phyloP scores from a whole-genome alignment of 2,113 vertebrate species.

The Phylloscopus trochilus region DNA sequence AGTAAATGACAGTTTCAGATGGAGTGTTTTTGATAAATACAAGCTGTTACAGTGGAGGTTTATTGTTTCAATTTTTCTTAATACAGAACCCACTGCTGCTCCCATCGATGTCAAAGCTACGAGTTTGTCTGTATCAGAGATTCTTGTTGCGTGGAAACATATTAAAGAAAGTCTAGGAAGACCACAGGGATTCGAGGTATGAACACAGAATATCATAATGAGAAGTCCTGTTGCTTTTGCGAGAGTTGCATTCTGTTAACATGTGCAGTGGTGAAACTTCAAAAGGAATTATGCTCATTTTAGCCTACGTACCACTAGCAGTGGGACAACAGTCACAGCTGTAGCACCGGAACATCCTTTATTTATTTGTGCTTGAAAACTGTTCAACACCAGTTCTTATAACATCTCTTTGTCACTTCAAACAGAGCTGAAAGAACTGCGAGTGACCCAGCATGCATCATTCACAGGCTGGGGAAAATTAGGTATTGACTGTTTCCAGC shows the following conservation, averaged over 20 bases:
- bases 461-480: slow-evolving; percentile 25
- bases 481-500: slow-evolving; percentile 41
- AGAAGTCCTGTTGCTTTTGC: slow-evolving; percentile 33
- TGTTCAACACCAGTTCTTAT: not conserved
- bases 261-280: slow-evolving; percentile 3
- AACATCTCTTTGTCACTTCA: not conserved
- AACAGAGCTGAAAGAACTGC: not conserved
- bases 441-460: slow-evolving; percentile 7
- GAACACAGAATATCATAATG: slow-evolving; percentile 46
- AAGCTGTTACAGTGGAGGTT: slow-evolving; percentile 11
- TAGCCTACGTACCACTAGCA: not conserved
- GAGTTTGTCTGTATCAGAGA: slow-evolving; percentile 88
- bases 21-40: slow-evolving; percentile 22
- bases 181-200: slow-evolving; percentile 94
- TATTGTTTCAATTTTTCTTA: slow-evolving; percentile 67
- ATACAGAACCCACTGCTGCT: slow-evolving; percentile 88
- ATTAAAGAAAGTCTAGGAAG: slow-evolving; percentile 87
- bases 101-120: slow-evolving; percentile 87
- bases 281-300: not conserved
- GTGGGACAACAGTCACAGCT: not conserved
- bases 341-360: not conserved
- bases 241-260: not conserved
- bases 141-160: slow-evolving; percentile 88
- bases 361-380: slow-evolving; percentile 23
- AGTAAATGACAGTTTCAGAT: not conserved